Percentiles rank a stretch among this genome's conserved stretches.
phyloP scores from a whole-genome alignment of 2,113 vertebrate genomes.

The Zosterops japonicus region DNA sequence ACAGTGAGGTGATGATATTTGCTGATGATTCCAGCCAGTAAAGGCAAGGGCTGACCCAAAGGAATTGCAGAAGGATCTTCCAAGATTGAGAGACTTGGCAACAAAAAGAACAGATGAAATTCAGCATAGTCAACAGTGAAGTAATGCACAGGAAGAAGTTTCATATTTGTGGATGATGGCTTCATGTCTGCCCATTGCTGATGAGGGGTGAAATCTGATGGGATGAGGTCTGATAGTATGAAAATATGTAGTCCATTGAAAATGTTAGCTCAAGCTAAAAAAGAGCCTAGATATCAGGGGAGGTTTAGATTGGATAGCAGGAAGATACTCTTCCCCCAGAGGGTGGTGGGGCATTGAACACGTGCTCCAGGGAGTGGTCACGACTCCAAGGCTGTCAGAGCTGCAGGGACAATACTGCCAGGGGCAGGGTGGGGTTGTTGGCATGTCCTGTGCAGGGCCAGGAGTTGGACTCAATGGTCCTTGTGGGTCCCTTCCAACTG shows the following conservation, averaged over 20 bases:
- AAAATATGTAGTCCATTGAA: not conserved
- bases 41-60: not conserved
- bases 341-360: fast-evolving
- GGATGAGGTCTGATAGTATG: not conserved
- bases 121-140: not conserved
- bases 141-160: not conserved
- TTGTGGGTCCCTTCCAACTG: not conserved
- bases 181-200: not conserved
- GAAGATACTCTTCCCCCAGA: not conserved
- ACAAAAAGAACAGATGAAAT: not conserved
- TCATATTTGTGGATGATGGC: not conserved
- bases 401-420: not conserved
- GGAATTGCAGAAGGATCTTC: not conserved
- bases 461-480: not conserved
- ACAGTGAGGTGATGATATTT: not conserved
- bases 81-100: not conserved
- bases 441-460: not conserved
- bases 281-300: not conserved
- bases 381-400: not conserved
- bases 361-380: not conserved
- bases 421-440: not conserved
- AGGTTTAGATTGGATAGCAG: not conserved
- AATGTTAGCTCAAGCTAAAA: not conserved
- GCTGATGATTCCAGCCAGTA: not conserved
- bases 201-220: not conserved